Evolutionary conservation across 2,113 vertebrate species (phyloP).

Genomic region (Neodon shergylaensis): DNA sequence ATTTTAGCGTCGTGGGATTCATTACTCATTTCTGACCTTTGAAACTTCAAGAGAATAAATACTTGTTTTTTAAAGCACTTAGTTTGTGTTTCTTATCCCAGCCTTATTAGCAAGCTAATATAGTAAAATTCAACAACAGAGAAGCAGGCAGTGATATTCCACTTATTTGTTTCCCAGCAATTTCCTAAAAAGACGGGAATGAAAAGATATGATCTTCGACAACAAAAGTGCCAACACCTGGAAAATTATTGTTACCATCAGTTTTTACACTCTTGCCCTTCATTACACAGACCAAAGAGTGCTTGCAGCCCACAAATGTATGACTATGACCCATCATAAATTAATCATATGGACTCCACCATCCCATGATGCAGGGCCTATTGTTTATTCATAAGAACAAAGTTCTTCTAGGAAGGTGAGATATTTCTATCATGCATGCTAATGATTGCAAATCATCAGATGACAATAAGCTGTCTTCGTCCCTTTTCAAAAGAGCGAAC

Average conservation of each 20-base stretch:
- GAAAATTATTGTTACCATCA: constrained; percentile 82
- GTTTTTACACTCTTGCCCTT: constrained; percentile 82
- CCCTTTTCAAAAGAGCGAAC: constrained; percentile 78
- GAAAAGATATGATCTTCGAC: constrained; percentile 61
- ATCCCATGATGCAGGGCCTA: constrained; percentile 79
- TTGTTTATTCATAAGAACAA: constrained; percentile 82
- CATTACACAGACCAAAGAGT: constrained; percentile 82
- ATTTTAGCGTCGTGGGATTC: background rate
- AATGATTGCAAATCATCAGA: constrained; percentile 82
- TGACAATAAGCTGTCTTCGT: constrained; percentile 79
- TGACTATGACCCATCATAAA: constrained; percentile 81
- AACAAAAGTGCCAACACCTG: constrained; percentile 77
- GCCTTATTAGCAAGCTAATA: background rate
- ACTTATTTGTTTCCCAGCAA: constrained; percentile 38
- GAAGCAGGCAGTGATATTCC: background rate
- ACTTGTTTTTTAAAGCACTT: background rate
- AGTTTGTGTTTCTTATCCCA: background rate
- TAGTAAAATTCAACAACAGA: background rate
- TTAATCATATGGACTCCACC: constrained; percentile 79
- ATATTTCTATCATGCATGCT: constrained; percentile 78
- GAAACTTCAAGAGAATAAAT: background rate
- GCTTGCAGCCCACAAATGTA: constrained; percentile 81
- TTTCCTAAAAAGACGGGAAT: constrained; percentile 62
- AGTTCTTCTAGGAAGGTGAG: constrained; percentile 81
- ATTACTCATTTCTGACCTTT: constrained; percentile 20